A percentile compares a stretch with the other conserved stretches of the same genome.
These are phyloP conservation scores for Aurelia aurita DNA, from an alignment of 30 jellyfish, hydroid and myxozoan species.

Conservation along the genomic window DNA sequence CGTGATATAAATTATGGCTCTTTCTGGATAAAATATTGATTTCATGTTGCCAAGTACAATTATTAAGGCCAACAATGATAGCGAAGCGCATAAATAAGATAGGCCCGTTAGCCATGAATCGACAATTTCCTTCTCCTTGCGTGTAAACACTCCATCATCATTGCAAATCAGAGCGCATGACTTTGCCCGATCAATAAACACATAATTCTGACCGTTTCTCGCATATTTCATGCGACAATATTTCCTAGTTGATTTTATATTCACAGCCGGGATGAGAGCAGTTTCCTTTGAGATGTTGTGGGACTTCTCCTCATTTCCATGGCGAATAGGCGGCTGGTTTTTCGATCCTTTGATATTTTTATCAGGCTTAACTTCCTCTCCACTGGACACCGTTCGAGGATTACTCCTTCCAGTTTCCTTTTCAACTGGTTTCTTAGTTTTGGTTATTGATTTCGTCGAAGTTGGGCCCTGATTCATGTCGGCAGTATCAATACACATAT, in stretches of 20 bases:
- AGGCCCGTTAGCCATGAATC: conserved; percentile 93
- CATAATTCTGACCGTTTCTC: conserved; percentile 83
- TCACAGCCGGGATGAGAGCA: conserved; percentile 61
- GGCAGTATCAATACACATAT: conserved; percentile 71
- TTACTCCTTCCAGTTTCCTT: conserved; percentile 10
- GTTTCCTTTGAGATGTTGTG: conserved; percentile 46
- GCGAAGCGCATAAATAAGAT: conserved; percentile 79
- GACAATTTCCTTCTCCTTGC: conserved; percentile 77
- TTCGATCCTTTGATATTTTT: conserved; percentile 23
- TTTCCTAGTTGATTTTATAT: conserved; percentile 70
- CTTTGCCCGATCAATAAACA: conserved; percentile 70
- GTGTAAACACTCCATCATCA: conserved; percentile 86
- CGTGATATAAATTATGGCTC: conserved; percentile 85
- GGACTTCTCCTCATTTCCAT: conserved; percentile 16
- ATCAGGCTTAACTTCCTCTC: conserved; percentile 27
- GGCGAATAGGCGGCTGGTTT: conserved; percentile 11
- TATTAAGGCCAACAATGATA: conserved; percentile 75
- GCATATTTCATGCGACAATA: conserved; percentile 79
- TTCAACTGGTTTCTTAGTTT: background rate
- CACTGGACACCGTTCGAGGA: conserved; percentile 59
- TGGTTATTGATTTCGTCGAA: conserved; percentile 10
- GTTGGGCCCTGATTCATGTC: conserved; percentile 58
- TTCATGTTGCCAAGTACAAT: conserved; percentile 75
- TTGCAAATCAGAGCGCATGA: conserved; percentile 94
- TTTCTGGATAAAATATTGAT: conserved; percentile 81